Percentiles rank a stretch among this genome's conserved stretches.
Evolutionary conservation across 2,888 invertebrate species (phyloP).

Genomic region (Griposia aprilina): DNA sequence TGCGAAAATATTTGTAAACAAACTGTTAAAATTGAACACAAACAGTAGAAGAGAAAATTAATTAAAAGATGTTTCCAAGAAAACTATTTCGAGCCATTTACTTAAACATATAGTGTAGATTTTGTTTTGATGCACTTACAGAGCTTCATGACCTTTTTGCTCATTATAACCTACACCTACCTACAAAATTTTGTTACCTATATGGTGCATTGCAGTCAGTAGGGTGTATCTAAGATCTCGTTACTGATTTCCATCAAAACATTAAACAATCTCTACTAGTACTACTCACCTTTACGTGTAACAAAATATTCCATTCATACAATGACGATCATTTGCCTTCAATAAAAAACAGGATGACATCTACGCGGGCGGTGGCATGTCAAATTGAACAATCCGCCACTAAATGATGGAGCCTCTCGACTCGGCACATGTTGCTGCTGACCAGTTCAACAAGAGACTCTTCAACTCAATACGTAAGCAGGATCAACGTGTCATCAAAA

Average conservation of each 20-base stretch:
- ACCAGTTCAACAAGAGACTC: conserved; percentile 76
- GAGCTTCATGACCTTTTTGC: not conserved
- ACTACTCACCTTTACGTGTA: not conserved
- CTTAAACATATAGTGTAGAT: not conserved
- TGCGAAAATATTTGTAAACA: conserved; percentile 63
- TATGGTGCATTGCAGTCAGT: not conserved
- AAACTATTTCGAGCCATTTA: not conserved
- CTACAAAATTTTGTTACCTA: not conserved
- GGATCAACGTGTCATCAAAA: conserved; percentile 72
- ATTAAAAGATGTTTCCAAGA: conserved; percentile 11
- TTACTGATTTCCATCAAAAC: not conserved
- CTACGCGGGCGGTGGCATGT: conserved; percentile 77
- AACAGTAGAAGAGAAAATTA: conserved; percentile 21
- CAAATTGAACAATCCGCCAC: conserved; percentile 76
- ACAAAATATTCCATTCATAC: conserved; percentile 4
- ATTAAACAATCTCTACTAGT: not conserved
- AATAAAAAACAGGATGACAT: conserved; percentile 52
- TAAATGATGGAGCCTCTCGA: conserved; percentile 76
- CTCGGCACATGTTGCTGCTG: conserved; percentile 57
- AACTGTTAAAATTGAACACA: conserved; percentile 32
- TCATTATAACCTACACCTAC: not conserved
- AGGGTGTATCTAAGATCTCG: not conserved
- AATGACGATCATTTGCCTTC: conserved; percentile 26
- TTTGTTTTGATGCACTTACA: not conserved
- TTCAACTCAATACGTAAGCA: conserved; percentile 69